phyloP scores from a whole-genome alignment of 2,113 vertebrate species.

The Oreocharis arfaki region DNA sequence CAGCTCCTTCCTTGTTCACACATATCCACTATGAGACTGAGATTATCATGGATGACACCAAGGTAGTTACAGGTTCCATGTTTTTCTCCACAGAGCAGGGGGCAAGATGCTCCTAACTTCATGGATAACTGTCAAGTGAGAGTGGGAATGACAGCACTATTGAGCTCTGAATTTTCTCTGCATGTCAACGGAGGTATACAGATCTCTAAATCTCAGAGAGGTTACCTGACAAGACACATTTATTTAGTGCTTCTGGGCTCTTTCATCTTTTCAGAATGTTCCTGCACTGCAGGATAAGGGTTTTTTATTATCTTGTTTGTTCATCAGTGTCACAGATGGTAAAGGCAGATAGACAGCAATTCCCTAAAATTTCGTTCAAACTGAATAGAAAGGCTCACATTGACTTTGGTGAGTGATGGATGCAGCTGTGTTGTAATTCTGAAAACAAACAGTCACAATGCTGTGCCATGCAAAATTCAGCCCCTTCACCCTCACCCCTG shows the following conservation, averaged over 20 bases:
- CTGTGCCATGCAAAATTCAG: neutral
- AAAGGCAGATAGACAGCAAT: neutral
- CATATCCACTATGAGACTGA: neutral
- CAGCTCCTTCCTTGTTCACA: neutral
- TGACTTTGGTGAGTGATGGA: neutral
- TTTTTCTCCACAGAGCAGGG: neutral
- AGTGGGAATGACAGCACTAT: neutral
- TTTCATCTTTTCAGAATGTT: neutral
- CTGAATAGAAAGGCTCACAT: neutral
- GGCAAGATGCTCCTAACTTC: neutral
- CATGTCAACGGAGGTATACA: neutral
- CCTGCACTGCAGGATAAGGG: neutral
- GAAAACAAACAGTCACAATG: neutral
- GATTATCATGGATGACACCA: neutral
- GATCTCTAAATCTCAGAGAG: neutral
- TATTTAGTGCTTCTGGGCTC: neutral
- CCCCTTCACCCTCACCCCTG: neutral
- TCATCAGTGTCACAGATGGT: neutral
- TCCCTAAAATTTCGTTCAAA: neutral
- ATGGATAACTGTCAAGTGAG: neutral
- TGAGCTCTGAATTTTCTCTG: neutral
- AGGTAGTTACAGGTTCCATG: neutral
- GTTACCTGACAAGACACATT: neutral
- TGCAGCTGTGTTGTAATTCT: neutral
- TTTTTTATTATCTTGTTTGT: neutral